Conservation (phyloP, 2,888 invertebrate species). For the Xylota segnis region DNA sequence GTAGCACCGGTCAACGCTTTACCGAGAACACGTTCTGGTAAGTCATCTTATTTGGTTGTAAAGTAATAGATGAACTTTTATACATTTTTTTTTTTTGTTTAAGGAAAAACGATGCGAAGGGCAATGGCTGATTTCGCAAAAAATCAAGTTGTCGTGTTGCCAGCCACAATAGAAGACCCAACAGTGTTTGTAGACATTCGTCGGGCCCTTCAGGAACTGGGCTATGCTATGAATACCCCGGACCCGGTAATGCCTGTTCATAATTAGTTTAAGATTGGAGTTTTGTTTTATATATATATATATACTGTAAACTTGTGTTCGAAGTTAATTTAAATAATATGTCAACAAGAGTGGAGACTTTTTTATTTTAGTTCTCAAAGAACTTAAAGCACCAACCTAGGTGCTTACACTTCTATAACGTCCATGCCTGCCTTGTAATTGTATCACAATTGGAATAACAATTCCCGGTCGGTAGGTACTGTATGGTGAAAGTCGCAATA, state of each 20-base stretch:
- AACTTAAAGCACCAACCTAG: no score
- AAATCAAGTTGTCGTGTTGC: constrained; percentile 91
- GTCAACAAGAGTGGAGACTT: background rate
- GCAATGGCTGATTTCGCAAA: constrained; percentile 94
- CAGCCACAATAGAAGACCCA: constrained; percentile 95
- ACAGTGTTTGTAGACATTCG: constrained; percentile 92
- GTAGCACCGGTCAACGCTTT: constrained; percentile 92
- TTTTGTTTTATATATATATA: constrained; percentile 18
- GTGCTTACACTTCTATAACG: no score
- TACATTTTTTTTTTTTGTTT: background rate
- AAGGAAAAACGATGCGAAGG: constrained; percentile 88
- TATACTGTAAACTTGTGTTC: background rate
- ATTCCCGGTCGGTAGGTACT: no score
- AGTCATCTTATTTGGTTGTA: background rate
- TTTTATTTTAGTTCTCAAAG: background rate
- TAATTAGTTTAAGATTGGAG: constrained; percentile 56
- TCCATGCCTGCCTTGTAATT: no score
- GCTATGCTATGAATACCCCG: constrained; percentile 90
- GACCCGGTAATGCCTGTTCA: constrained; percentile 85
- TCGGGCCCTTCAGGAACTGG: constrained; percentile 89
- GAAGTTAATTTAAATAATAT: constrained; percentile 20
- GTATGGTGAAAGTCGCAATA: no score
- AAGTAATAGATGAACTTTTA: background rate
- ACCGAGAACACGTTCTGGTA: constrained; percentile 94
- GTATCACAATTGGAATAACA: no score